phyloP scores from a whole-genome alignment of 2,797 vertebrate species.

The Ctenopoma multispine region DNA sequence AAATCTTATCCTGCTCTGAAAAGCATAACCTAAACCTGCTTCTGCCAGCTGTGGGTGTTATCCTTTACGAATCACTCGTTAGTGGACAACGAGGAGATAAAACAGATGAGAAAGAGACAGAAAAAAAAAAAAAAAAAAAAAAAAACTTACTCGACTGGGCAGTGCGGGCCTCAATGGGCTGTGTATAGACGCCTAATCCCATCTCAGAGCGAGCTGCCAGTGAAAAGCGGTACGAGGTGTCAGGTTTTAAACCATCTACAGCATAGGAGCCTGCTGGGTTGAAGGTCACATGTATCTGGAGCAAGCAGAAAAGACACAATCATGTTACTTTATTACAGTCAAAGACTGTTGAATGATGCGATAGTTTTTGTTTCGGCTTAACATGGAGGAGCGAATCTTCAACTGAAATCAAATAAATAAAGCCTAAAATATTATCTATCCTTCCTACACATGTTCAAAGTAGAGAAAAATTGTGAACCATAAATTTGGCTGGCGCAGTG shows the following conservation, averaged over 20 bases:
- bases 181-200: conserved; percentile 93
- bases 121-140: not conserved
- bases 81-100: conserved; percentile 54
- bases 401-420: conserved; percentile 21
- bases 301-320: conserved; percentile 36
- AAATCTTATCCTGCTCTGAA: conserved; percentile 31
- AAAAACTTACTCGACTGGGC: conserved; percentile 94
- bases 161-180: conserved; percentile 90
- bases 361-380: conserved; percentile 4
- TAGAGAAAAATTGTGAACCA: conserved; percentile 31
- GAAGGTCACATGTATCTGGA: conserved; percentile 90
- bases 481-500: conserved; percentile 29
- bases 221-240: conserved; percentile 91
- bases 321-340: conserved; percentile 7
- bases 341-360: not conserved
- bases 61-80: conserved; percentile 55
- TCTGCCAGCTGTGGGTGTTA: conserved; percentile 24
- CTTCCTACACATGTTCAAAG: conserved; percentile 7
- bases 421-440: conserved; percentile 8
- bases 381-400: conserved; percentile 10
- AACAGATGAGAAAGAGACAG: conserved; percentile 30
- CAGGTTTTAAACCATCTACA: conserved; percentile 91
- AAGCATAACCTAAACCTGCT: conserved; percentile 46
- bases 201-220: conserved; percentile 92
- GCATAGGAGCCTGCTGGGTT: conserved; percentile 89